Evolutionary conservation across 2,113 vertebrate genomes (phyloP), one percentile per base, ranked within the genome.

Genomic region (Crypturellus undulatus): DNA sequence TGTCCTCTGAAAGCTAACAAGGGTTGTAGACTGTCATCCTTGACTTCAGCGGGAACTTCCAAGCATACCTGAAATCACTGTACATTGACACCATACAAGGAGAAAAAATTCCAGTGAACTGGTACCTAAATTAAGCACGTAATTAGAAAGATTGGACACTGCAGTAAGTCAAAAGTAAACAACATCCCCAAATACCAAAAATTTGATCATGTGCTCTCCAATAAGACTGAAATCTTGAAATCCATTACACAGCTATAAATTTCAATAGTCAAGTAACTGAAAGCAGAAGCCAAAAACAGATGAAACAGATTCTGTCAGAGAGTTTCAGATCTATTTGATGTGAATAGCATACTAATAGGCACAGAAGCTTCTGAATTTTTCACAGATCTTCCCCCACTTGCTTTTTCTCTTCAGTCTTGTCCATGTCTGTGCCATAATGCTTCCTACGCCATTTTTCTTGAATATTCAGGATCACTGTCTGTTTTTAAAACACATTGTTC

Each of bases 91-190:
- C n/a, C 4, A 34, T 25, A 4, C 3, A 20, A 70, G 70, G 10
- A 49, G 3, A 0, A 3, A 45, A 86, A 40, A 34, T 36, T 1
- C 0, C 26, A 68, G 24, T 58, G 54, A 58, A 58, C 16, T 32
- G 54, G 30, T 32, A 58, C 28, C 16, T 30, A 58, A 32, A 58
- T 10, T 32, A 58, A 15, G 30, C 54, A 58, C 9, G 6, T 32
- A 58, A 32, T 58, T 58, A 58, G 54, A 58, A 18, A 58, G 28
- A 58, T 21, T 14, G 17, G 28, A 58, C 30, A 58, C 16, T 58
- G 54, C 32, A 28, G 8, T 56, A 56, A 56, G 54, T 32, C 30
- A 56, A 56, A 56, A 56, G 54, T 18, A 58, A 58, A 28, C 16
- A 58, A 58, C 16, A 58, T 58, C 54, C 30, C 30, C 54, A 58